Evolutionary conservation across 2,113 vertebrate genomes (phyloP).

Genomic region (Syngnathus scovelli): DNA sequence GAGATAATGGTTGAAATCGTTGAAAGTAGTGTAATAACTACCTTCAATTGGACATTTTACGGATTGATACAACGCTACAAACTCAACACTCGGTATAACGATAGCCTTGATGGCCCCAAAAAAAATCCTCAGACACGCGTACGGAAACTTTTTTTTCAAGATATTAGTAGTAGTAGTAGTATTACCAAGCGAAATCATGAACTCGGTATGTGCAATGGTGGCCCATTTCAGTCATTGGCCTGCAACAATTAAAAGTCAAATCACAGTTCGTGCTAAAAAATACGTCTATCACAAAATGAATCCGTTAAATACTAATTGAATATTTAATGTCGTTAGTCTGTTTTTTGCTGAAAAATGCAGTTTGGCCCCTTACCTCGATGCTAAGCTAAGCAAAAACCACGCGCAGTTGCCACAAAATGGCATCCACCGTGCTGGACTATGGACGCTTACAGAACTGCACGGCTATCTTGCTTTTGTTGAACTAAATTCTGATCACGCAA

Average conservation of each 20-base stretch:
- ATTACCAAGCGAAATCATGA: not conserved
- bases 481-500: not conserved
- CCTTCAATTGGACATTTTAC: too few species aligned
- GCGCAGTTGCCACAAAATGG: constrained; percentile 1
- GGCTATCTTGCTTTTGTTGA: not conserved
- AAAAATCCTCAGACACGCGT: not conserved
- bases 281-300: not conserved
- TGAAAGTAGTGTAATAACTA: too few species aligned
- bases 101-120: too few species aligned
- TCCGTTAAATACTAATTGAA: not conserved
- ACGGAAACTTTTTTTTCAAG: not conserved
- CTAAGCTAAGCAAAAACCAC: not conserved
- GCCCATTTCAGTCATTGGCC: not conserved
- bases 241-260: not conserved
- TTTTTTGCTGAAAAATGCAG: not conserved
- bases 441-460: not conserved
- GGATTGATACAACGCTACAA: too few species aligned
- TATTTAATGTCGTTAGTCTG: not conserved
- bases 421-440: not conserved
- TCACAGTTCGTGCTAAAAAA: not conserved
- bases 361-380: not conserved
- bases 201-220: not conserved
- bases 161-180: not conserved
- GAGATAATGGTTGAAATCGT: too few species aligned
- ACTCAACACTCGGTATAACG: too few species aligned